Evolutionary conservation across 1,140 invertebrate genomes (phyloP).

Genomic region (Helicorthomorpha holstii): DNA sequence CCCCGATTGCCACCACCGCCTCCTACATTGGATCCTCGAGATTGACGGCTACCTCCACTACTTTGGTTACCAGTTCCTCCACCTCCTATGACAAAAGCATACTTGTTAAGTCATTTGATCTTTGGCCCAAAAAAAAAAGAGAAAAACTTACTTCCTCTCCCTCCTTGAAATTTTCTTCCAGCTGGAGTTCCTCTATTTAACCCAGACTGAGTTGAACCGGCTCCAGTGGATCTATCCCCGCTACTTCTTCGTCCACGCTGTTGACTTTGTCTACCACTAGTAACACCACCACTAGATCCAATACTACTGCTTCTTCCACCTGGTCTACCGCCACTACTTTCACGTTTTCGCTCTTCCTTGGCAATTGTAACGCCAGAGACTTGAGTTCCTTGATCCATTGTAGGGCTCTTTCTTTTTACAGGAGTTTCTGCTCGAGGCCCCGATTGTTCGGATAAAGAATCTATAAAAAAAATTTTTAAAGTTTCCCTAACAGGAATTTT

Average conservation of each 20-base stretch:
- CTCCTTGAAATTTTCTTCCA: conserved; percentile 18
- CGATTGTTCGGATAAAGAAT: neutral
- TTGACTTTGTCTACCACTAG: conserved; percentile 5
- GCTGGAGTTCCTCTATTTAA: conserved; percentile 24
- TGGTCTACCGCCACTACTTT: neutral
- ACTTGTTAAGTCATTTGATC: too few relatives aligned
- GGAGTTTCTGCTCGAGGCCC: conserved; percentile 45
- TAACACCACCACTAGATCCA: conserved; percentile 8
- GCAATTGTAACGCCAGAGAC: conserved; percentile 20
- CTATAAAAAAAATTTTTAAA: too few relatives aligned
- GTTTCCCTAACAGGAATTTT: too few relatives aligned
- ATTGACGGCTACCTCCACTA: neutral
- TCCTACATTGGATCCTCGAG: conserved; percentile 19
- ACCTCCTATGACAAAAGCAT: neutral
- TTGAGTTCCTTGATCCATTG: conserved; percentile 64
- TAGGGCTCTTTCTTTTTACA: conserved; percentile 34
- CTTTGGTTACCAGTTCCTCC: neutral
- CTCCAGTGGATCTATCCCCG: conserved; percentile 18
- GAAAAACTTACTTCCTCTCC: too few relatives aligned
- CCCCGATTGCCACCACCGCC: neutral
- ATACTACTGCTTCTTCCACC: conserved; percentile 9
- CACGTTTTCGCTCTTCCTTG: neutral
- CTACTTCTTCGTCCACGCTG: conserved; percentile 16
- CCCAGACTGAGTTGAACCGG: conserved; percentile 24
- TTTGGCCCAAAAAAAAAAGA: too few relatives aligned